Percentiles rank a stretch among this genome's conserved stretches.
Evolutionary conservation across 2,888 invertebrate species (phyloP).

Genomic region (Pollenia griseotomentosa): DNA sequence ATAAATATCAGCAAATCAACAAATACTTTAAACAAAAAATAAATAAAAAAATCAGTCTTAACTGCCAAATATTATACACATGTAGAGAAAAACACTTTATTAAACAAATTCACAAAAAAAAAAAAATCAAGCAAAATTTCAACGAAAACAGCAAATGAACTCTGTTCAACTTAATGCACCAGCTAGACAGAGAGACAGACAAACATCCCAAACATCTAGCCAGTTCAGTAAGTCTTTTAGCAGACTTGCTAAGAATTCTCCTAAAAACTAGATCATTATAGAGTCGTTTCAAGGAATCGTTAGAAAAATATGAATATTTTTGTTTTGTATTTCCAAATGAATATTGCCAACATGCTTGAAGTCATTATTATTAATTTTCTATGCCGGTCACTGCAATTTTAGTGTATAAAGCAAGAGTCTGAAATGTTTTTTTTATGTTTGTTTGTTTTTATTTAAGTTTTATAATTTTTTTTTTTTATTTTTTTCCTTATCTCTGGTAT

Average conservation of each 20-base stretch:
- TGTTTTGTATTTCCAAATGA: slow-evolving; percentile 44
- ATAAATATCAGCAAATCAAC: slow-evolving; percentile 41
- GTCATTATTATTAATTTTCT: slow-evolving; percentile 51
- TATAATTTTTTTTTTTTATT: not conserved
- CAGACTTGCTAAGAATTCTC: not conserved
- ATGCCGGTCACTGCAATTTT: slow-evolving; percentile 1
- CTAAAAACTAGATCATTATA: slow-evolving; percentile 52
- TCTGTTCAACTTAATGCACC: slow-evolving; percentile 3
- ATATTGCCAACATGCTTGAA: slow-evolving; percentile 32
- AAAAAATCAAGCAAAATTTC: not conserved
- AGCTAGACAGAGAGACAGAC: not conserved
- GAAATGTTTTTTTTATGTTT: not conserved
- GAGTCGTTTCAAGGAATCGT: slow-evolving; percentile 11
- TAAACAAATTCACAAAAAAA: slow-evolving; percentile 19
- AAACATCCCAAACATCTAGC: not conserved
- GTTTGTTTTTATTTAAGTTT: not conserved
- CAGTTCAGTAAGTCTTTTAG: too few relatives aligned
- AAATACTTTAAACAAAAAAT: slow-evolving; percentile 1
- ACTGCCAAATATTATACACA: slow-evolving; percentile 22
- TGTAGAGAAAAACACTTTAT: slow-evolving; percentile 49
- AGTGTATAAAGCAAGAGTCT: not conserved
- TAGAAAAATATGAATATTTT: slow-evolving; percentile 48
- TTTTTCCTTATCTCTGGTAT: slow-evolving; percentile 78
- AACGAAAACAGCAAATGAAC: slow-evolving; percentile 1
- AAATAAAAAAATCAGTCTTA: not conserved